phyloP scores from a whole-genome alignment of 2,888 invertebrate genomes.

The Leptinotarsa rubiginosa region DNA sequence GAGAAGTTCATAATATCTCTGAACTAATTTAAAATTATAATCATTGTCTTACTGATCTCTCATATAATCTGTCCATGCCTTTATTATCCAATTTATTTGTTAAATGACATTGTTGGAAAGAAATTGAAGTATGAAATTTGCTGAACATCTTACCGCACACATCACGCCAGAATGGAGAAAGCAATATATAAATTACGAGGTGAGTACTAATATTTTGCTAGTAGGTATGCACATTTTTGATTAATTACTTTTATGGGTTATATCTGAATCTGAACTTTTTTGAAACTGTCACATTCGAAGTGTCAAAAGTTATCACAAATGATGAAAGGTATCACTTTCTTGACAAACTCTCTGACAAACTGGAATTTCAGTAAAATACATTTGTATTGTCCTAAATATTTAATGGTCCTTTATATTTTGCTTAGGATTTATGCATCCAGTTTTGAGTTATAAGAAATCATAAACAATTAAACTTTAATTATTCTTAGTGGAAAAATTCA shows the following conservation, averaged over 20 bases:
- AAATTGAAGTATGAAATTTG: slow-evolving; percentile 84
- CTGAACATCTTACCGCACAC: slow-evolving; percentile 88
- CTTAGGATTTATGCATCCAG: no score
- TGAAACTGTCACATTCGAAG: background rate
- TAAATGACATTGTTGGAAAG: background rate
- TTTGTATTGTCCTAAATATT: no score
- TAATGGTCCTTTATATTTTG: no score
- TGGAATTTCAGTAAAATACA: no score
- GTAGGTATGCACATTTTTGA: no score
- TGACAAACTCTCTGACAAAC: no score
- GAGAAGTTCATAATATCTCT: slow-evolving; percentile 8
- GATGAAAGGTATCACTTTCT: no score
- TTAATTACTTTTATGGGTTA: background rate
- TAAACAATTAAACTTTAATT: no score
- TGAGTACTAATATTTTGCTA: slow-evolving; percentile 55
- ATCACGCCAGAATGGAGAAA: slow-evolving; percentile 95
- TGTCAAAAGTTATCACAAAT: background rate
- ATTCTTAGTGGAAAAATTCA: no score
- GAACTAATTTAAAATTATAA: background rate
- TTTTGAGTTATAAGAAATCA: no score
- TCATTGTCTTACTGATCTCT: slow-evolving; percentile 6
- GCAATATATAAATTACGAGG: slow-evolving; percentile 84
- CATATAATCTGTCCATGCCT: background rate
- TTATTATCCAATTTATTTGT: background rate
- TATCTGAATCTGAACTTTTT: background rate